Base-by-base conservation (phyloP, 2,797 vertebrate species). In the Malacoctenus gilli region DNA sequence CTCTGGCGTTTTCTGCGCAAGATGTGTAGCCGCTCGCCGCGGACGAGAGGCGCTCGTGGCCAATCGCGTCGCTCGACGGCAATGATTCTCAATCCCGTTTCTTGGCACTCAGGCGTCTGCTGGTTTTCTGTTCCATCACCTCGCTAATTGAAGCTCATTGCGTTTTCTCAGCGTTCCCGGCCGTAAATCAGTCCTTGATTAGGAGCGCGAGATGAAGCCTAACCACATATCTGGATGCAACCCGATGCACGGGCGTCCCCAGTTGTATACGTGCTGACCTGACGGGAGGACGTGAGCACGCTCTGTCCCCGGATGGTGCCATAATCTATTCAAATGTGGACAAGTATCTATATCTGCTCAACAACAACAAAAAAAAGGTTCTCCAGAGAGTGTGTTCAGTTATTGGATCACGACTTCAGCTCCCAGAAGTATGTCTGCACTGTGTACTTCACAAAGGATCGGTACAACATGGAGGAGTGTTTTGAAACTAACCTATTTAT, bases 321-420 rank as follows among this genome's bases (percentile, higher is more conserved):
- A 56, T 22, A 56, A 53, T 38, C 61, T 63, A 14, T 62, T 72
- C 72, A 35, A 51, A 66, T 66, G 66, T 50, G 8, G 39, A 72
- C 23, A 75, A 67, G 56, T 77, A n/a, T n/a, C 78, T 70, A 60
- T 49, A 58, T 87, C 81, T 59, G 57, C 44, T 80, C 67, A 67
- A n/a, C n/a, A n/a, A n/a, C 30, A 56, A 59, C 76, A 68, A 52
- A 4, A 19, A n/a, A 28, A 28, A 6, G 25, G 52, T 51, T 65
- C 77, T 75, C 77, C 36, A 41, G 63, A 67, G 77, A 72, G 14
- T 8, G 18, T 42, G 57, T 22, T 60, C 56, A 71, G 51, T 34
- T 35, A 2, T 4, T 36, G 40, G 53, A 72, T 72, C 51, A 42
- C 35, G 37, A 49, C 48, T 51, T 31, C n/a, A 23, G 4, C 15